Base-by-base conservation (phyloP, 2,797 vertebrate species). In the Petrocephalus schoutedeni region DNA sequence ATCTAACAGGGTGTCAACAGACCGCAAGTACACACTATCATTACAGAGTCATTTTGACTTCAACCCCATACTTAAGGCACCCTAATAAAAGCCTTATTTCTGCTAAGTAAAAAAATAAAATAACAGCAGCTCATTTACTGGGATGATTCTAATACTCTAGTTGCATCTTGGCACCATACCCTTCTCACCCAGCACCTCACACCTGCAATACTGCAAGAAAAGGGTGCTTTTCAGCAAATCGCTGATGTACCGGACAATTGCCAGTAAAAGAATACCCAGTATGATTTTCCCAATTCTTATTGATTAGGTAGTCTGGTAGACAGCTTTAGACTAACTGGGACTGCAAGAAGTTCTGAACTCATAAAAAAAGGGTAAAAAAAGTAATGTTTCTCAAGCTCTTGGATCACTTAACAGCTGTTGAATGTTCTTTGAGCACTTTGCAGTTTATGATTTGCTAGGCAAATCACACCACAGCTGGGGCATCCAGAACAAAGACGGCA, bases 1-100 rank as follows among this genome's bases (percentile, higher is more conserved):
- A 85, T 85, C 21, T 85, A 84, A 85, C 58, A 53, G n/a, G 51
- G n/a, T 54, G 80, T 19, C 58, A 88, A 41, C 61, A 83, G 57
- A 54, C 51, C 28, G 28, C n/a, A 74, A 80, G 28, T 56, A 6
- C 21, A 23, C 6, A 36, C 84, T 8, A 16, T 57, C 57, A 83
- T 49, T 32, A 51, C 14, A 88, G 77, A 87, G 49, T 10, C 2
- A 59, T 21, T 53, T n/a, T 32, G 32, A 4, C n/a, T n/a, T 36
- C 28, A 58, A 5, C 19, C 19, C 53, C 58, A 57, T 51, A 84
- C 36, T 61, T 10, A 82, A 88, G 57, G 57, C 71, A 16, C 10
- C 58, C 45, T 84, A 84, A 84, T 84, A 84, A 54, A 84, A 74
- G 82, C 49, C 1, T 84, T 12, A 53, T 84, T 54, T 74, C 36